phyloP scores from a whole-genome alignment of 2,113 vertebrate species.

The Aldabrachelys gigantea region DNA sequence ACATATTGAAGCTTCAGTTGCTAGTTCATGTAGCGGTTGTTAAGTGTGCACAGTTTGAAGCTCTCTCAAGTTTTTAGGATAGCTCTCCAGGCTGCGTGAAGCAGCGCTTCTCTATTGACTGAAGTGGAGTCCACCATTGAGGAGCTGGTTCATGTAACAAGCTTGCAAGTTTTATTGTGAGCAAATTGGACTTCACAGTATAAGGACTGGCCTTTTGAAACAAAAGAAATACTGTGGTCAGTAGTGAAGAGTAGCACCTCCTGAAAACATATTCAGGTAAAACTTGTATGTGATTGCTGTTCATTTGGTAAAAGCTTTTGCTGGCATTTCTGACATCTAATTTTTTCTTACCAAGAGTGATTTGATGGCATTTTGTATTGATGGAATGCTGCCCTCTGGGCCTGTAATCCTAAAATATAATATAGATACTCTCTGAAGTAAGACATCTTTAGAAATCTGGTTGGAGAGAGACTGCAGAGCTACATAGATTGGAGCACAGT shows the following conservation, averaged over 20 bases:
- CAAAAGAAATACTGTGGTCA: neutral
- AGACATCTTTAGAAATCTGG: slow-evolving; percentile 18
- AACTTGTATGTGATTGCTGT: neutral
- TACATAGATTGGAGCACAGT: neutral
- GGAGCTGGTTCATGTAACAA: neutral
- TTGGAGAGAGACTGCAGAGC: neutral
- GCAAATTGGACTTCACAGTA: neutral
- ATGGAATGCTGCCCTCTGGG: slow-evolving; percentile 19
- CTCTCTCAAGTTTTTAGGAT: neutral
- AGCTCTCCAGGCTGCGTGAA: neutral
- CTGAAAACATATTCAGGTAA: neutral
- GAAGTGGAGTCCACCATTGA: neutral
- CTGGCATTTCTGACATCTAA: no score
- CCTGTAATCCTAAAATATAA: slow-evolving; percentile 6
- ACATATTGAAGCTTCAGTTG: neutral
- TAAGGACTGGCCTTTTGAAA: neutral
- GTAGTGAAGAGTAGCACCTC: neutral
- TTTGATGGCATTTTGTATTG: neutral
- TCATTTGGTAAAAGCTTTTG: neutral
- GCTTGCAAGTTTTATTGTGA: neutral
- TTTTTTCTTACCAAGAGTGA: neutral
- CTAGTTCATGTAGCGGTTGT: neutral
- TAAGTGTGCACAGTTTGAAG: neutral
- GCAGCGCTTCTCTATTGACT: neutral
- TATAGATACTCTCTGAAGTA: neutral